These are phyloP conservation scores for Lycodopsis pacificus DNA, from an alignment of 2,797 vertebrate species.

Conservation along the genomic window DNA sequence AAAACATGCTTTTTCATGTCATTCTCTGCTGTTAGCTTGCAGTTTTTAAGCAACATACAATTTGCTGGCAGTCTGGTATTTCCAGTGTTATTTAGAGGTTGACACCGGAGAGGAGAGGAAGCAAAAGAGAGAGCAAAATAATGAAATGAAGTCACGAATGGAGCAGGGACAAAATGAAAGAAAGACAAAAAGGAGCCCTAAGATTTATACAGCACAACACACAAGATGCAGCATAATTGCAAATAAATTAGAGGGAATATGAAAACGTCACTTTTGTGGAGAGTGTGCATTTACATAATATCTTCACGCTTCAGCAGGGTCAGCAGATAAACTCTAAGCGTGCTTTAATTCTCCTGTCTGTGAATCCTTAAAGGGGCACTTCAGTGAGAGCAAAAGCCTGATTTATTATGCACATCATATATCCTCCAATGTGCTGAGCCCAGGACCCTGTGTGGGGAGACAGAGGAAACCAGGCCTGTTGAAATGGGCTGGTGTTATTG, in stretches of 20 bases:
- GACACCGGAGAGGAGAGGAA: background rate
- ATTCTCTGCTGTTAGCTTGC: background rate
- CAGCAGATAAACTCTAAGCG: slow-evolving; percentile 62
- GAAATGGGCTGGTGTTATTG: slow-evolving; percentile 20
- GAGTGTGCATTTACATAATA: slow-evolving; percentile 61
- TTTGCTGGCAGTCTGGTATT: background rate
- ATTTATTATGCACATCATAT: slow-evolving; percentile 58
- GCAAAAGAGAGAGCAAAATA: background rate
- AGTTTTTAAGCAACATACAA: background rate
- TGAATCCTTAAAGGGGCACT: slow-evolving; percentile 57
- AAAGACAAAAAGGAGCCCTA: background rate
- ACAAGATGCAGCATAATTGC: slow-evolving; percentile 40
- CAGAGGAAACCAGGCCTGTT: background rate
- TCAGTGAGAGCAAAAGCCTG: slow-evolving; percentile 46
- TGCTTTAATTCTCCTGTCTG: slow-evolving; percentile 57
- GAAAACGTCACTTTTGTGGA: slow-evolving; percentile 51
- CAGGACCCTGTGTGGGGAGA: slow-evolving; percentile 19
- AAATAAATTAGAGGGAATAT: slow-evolving; percentile 60
- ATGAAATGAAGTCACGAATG: slow-evolving; percentile 6
- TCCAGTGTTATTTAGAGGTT: background rate
- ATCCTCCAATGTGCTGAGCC: slow-evolving; percentile 42
- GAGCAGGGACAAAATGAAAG: background rate
- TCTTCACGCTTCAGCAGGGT: slow-evolving; percentile 45
- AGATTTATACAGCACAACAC: slow-evolving; percentile 36
- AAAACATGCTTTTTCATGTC: background rate